Evolutionary conservation across 2,797 vertebrate genomes (phyloP).

Genomic region (Tinamus major): DNA sequence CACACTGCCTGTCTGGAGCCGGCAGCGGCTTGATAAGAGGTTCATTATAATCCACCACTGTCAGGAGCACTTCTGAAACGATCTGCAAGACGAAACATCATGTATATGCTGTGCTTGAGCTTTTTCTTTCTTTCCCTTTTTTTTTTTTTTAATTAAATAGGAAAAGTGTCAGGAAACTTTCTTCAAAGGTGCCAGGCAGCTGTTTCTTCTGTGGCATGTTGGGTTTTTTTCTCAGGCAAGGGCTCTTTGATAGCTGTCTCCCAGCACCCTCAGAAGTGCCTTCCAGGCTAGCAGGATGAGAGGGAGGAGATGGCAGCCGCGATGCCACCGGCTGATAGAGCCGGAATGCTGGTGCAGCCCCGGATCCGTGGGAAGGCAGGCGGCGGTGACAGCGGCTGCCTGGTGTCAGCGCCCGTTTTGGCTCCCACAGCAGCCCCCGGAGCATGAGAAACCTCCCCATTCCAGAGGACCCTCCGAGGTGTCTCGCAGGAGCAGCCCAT

Average conservation of each 20-base stretch:
- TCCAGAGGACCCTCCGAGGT: background rate
- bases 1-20: constrained; percentile 49
- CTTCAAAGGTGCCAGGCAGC: constrained; percentile 64
- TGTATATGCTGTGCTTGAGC: constrained; percentile 15
- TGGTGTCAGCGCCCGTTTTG: constrained; percentile 66
- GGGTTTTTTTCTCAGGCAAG: constrained; percentile 26
- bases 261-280: constrained; percentile 58
- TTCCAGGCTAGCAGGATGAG: constrained; percentile 64
- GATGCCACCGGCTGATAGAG: constrained; percentile 69
- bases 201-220: constrained; percentile 55
- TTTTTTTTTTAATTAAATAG: constrained; percentile 61
- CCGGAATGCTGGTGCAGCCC: constrained; percentile 69
- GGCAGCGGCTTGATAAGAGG: constrained; percentile 57
- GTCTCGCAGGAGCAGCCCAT: accelerated
- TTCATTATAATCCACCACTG: constrained; percentile 66
- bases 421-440: constrained; percentile 19
- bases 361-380: constrained; percentile 71
- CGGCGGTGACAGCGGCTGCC: constrained; percentile 53
- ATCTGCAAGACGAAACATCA: constrained; percentile 27
- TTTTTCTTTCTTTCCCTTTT: constrained; percentile 42
- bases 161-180: constrained; percentile 66
- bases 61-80: constrained; percentile 59
- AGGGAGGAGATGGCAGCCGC: constrained; percentile 44
- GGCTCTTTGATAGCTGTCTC: constrained; percentile 57
- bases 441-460: background rate